Evolutionary conservation across 2,888 invertebrate species (phyloP), one percentile per base, ranked within the genome.

Genomic region (Tanaodytes sp.): DNA sequence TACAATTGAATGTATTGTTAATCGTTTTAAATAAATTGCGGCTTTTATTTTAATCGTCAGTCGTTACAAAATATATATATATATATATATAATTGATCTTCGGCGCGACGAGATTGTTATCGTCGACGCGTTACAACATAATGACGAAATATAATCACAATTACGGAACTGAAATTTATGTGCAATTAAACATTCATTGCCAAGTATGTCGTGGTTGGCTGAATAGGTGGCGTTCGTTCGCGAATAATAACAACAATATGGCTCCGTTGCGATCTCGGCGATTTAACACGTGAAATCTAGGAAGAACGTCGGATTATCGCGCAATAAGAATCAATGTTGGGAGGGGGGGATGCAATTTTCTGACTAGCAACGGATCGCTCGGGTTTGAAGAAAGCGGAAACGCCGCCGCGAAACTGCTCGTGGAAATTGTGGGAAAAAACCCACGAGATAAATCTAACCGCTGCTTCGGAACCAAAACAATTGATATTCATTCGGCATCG

Each of bases 111-210:
- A 23, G 23, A 23, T 23, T 23, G n/a, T 8, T 4, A 23, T 23
- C 23, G 8, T 23, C 8, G 12, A 12, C 36, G 31, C 4, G 30
- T 61, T 40, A 37, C 19, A 45, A 62, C 51, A 46, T 31, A 37
- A 52, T 45, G 30, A 39, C 27, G 14, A 52, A 45, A 39, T 20
- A 5, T 19, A 62, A 39, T 36, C 49, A 46, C 39, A 54, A 52
- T 52, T 52, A 23, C 31, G 30, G 36, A 46, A 23, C 8, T n/a
- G n/a, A 23, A 23, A 23, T 23, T 23, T 49, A 55, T 63, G 55
- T 48, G 49, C 55, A 55, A 63, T 55, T 54, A 54, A 54, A 63
- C 46, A 63, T 46, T 48, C 40, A 63, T 63, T 63, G 48, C 46
- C 54, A 42, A 46, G 40, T 31, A 23, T 36, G 63, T 33, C 55